Base-by-base conservation (phyloP, 2,797 vertebrate genomes). In the Benthosema pterotum region DNA sequence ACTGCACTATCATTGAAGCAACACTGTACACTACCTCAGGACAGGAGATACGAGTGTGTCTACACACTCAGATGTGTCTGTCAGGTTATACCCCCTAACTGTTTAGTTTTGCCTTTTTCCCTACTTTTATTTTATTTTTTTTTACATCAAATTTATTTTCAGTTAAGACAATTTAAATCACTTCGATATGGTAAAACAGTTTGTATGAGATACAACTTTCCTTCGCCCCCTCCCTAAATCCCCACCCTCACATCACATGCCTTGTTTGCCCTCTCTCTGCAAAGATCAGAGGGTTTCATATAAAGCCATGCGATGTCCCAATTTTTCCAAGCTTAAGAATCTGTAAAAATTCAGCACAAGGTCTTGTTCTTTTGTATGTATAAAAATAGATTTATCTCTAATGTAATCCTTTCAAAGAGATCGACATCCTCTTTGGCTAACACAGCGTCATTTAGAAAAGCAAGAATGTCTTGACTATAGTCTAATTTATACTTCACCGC, bases 381-480 rank as follows among this genome's bases (percentile, higher is more conserved):
- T 94, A 96, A 97, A 97, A 96, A 97, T 96, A 96, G 94, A 96
- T 94, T 94, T 94, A 94, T 95, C 93, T 94, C 91, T 92, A 93
- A 94, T 92, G 91, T 92, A 93, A 93, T 93, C 91, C 91, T 91
- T 93, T 94, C 93, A 94, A 94, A 94, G 93, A 94, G 93, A 92
- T 92, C 88, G 85, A 80, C 75, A 72, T 92, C 89, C 93, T 94
- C 93, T 94, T 94, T 94, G 93, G 93, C 93, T 92, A 93, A 93
- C 91, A 92, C 91, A 93, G 92, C 92, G 88, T 92, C 91, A 94
- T 91, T 93, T 92, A 93, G 91, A 94, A 94, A 94, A 94, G 89
- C 89, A 91, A 92, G 88, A 87, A 90, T 88, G 90, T 92, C 87
- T 91, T 91, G 88, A 91, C 91, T 90, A 92, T 89, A 90, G 32